Evolutionary conservation across 2,888 invertebrate genomes (phyloP).

Genomic region (Orchesellides sinensis): DNA sequence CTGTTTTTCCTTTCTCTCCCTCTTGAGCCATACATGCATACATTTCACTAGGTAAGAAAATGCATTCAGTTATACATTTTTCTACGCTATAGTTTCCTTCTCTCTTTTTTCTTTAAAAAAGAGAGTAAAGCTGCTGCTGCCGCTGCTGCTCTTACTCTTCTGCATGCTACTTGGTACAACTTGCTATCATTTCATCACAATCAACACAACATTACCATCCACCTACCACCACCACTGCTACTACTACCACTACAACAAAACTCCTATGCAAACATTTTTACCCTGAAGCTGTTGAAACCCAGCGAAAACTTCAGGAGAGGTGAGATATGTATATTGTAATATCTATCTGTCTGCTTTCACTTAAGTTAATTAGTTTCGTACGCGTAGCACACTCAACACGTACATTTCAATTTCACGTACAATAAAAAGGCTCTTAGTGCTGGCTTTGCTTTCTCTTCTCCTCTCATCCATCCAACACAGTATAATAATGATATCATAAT

Average conservation of each 20-base stretch:
- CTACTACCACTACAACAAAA: background rate
- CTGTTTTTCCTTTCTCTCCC: conserved; percentile 1
- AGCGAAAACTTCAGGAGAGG: conserved; percentile 20
- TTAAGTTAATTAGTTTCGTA: conserved; percentile 63
- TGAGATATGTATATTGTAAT: conserved; percentile 26
- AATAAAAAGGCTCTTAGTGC: too few species aligned
- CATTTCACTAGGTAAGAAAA: background rate
- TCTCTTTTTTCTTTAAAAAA: too few species aligned
- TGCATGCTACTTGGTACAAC: background rate
- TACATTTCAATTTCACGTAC: background rate
- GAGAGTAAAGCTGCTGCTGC: background rate
- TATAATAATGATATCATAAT: too few species aligned
- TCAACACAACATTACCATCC: conserved; percentile 12
- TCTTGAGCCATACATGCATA: background rate
- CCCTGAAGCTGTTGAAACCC: conserved; percentile 51
- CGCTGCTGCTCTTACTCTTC: conserved; percentile 16
- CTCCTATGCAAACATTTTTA: conserved; percentile 10
- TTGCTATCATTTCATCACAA: background rate
- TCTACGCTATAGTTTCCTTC: too few species aligned
- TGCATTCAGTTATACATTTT: background rate
- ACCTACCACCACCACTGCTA: background rate
- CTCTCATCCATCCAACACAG: background rate
- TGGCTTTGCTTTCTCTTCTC: too few species aligned
- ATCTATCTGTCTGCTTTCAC: conserved; percentile 57
- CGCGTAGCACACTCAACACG: background rate